Percentiles rank a stretch among this genome's conserved stretches.
Conservation (phyloP, 2,113 vertebrate genomes). For the Peromyscus polionotus region DNA sequence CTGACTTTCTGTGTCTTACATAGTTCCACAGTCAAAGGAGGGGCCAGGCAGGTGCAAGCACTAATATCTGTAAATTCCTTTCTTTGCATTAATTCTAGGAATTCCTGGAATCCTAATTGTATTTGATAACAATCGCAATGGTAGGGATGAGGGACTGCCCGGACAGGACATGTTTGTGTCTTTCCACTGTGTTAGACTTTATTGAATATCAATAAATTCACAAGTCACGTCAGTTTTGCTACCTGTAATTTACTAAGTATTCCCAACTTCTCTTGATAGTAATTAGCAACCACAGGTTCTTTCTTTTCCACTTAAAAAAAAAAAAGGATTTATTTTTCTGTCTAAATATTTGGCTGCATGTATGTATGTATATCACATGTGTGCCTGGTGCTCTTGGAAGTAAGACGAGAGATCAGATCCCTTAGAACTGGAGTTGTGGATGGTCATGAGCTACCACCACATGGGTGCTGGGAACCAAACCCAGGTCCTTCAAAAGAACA, state of each 20-base stretch:
- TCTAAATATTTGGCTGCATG: background rate
- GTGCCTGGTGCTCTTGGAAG: background rate
- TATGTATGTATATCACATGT: background rate
- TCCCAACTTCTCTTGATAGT: background rate
- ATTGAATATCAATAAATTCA: background rate
- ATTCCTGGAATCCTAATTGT: background rate
- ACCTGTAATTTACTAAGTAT: background rate
- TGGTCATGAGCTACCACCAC: background rate
- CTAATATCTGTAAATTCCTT: background rate
- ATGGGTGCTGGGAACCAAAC: background rate
- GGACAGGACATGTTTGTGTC: background rate
- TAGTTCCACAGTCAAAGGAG: background rate
- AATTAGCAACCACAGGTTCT: background rate
- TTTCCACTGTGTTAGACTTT: background rate
- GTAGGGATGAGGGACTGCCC: background rate
- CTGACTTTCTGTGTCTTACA: background rate
- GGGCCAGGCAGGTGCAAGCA: background rate
- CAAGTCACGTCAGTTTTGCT: background rate
- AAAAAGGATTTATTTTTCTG: background rate
- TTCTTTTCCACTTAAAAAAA: background rate
- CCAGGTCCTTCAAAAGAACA: background rate
- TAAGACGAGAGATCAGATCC: background rate
- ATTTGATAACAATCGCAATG: background rate
- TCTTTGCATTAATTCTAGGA: background rate
- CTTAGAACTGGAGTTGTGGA: background rate